These are phyloP conservation scores for Hycleus cichorii DNA, from an alignment of 1,140 invertebrate species.

Conservation along the genomic window DNA sequence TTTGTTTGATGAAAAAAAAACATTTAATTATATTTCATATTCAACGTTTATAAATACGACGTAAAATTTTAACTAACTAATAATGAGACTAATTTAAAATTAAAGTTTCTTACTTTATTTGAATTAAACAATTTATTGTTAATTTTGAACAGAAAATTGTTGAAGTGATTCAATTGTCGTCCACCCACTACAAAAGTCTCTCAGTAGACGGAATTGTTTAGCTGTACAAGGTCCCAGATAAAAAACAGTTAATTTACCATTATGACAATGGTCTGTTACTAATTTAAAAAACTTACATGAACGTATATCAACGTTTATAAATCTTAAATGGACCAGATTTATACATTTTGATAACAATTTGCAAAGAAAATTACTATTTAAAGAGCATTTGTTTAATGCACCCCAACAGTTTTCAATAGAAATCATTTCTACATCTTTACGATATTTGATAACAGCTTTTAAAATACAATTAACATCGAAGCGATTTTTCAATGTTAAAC, in stretches of 20 bases:
- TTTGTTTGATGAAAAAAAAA: too few species aligned
- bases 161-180: too few species aligned
- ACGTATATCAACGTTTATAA: constrained; percentile 15
- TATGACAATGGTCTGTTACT: constrained; percentile 3
- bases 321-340: constrained; percentile 16
- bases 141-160: too few species aligned
- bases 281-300: constrained; percentile 24
- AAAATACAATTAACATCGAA: constrained; percentile 19
- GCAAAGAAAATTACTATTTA: constrained; percentile 14
- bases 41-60: too few species aligned
- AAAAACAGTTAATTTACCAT: constrained; percentile 1
- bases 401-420: constrained; percentile 22
- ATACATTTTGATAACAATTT: constrained; percentile 15
- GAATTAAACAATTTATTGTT: too few species aligned
- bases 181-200: background rate
- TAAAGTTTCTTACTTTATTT: too few species aligned
- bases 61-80: too few species aligned
- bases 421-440: constrained; percentile 11
- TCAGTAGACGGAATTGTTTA: constrained; percentile 15
- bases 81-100: too few species aligned
- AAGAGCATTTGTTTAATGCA: background rate
- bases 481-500: constrained; percentile 14
- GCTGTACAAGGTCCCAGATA: constrained; percentile 15
- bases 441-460: constrained; percentile 9
- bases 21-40: too few species aligned